Conservation (phyloP, 2,888 invertebrate genomes). For the Cerastis leucographa region DNA sequence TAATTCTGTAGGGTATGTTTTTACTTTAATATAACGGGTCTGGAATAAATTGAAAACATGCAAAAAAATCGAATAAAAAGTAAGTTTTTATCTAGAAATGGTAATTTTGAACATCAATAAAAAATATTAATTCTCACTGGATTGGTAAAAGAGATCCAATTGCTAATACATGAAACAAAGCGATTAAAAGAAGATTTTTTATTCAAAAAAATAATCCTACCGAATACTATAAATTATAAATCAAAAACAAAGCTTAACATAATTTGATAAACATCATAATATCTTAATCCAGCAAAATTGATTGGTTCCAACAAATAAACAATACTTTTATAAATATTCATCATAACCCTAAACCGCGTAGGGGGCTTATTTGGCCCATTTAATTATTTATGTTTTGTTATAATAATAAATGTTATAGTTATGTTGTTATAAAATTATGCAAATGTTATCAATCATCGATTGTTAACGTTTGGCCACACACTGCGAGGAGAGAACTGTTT, state of each 20-base stretch:
- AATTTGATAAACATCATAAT: constrained; percentile 48
- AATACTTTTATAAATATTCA: constrained; percentile 68
- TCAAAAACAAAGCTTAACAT: constrained; percentile 10
- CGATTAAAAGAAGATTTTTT: background rate
- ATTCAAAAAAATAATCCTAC: background rate
- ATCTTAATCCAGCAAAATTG: constrained; percentile 47
- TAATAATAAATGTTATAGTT: constrained; percentile 52
- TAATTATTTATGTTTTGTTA: constrained; percentile 65
- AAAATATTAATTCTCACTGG: background rate
- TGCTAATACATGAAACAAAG: background rate
- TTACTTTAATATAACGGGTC: background rate
- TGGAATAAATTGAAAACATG: background rate
- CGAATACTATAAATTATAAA: background rate
- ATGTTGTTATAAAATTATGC: constrained; percentile 67
- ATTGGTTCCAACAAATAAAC: constrained; percentile 62
- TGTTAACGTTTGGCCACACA: constrained; percentile 72
- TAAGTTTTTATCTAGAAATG: background rate
- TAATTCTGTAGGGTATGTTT: background rate
- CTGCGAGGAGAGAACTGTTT: constrained; percentile 51
- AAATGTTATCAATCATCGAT: constrained; percentile 71
- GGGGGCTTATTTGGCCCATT: constrained; percentile 62
- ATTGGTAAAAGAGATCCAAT: background rate
- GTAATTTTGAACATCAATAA: background rate
- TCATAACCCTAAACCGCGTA: constrained; percentile 59
- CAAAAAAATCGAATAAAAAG: background rate